Percentiles rank a stretch among this genome's conserved stretches.
phyloP scores from a whole-genome alignment of 1,140 invertebrate species.

The Bombus superbus region DNA sequence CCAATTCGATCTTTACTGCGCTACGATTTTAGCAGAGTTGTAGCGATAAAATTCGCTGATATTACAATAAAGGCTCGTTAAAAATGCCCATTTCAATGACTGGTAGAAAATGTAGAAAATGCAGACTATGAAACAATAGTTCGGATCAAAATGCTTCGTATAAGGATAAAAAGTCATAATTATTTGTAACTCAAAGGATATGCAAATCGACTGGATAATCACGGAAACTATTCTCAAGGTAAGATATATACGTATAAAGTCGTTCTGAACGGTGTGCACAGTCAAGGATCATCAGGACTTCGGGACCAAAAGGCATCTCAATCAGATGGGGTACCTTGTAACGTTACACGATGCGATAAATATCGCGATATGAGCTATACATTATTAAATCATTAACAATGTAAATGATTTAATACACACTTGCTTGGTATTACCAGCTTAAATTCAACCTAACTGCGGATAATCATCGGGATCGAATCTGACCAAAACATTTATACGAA shows the following conservation, averaged over 20 bases:
- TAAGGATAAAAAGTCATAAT: background rate
- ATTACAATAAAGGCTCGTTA: background rate
- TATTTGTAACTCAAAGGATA: background rate
- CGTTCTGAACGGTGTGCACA: background rate
- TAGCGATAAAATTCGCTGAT: background rate
- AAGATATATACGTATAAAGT: background rate
- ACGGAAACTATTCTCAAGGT: background rate
- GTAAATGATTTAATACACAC: conserved; percentile 18
- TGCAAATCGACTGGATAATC: background rate
- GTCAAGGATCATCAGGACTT: background rate
- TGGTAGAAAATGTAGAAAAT: too few relatives aligned
- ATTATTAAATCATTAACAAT: conserved; percentile 31
- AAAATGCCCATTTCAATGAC: background rate
- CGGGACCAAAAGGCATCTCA: background rate
- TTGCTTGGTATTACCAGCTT: conserved; percentile 11
- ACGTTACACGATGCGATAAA: background rate
- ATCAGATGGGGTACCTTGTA: background rate
- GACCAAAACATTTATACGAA: background rate
- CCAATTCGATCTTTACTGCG: too few relatives aligned
- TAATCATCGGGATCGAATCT: too few relatives aligned
- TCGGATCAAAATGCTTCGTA: background rate
- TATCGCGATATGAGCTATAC: conserved; percentile 1
- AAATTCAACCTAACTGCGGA: background rate
- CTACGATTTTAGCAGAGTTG: too few relatives aligned
- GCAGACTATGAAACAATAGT: background rate